A percentile compares a stretch with the other conserved stretches of the same genome.
Conservation (phyloP, 2,888 invertebrate species). For the Lysandra coridon region DNA sequence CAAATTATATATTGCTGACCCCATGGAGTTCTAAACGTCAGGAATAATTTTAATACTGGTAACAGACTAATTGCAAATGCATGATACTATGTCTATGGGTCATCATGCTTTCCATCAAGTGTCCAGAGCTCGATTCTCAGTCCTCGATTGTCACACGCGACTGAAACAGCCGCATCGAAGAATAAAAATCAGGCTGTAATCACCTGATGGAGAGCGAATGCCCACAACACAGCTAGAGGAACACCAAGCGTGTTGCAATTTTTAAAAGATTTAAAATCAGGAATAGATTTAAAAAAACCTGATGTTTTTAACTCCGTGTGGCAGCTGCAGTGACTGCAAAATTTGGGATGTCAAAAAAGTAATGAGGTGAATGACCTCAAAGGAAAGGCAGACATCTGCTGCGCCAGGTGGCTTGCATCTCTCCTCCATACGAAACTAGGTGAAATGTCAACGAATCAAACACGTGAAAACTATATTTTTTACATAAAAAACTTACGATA, state of each 20-base stretch:
- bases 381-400: slow-evolving; percentile 12
- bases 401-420: slow-evolving; percentile 3
- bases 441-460: background rate
- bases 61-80: too few species aligned
- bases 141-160: too few species aligned
- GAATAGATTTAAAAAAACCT: background rate
- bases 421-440: background rate
- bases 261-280: background rate
- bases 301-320: background rate
- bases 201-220: too few species aligned
- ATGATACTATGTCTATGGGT: too few species aligned
- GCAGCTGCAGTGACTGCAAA: background rate
- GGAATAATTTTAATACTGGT: too few species aligned
- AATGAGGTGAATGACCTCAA: slow-evolving; percentile 11
- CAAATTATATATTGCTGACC: background rate
- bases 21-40: background rate
- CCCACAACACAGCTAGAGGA: too few species aligned
- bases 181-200: too few species aligned
- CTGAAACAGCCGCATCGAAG: too few species aligned
- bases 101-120: too few species aligned
- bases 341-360: background rate
- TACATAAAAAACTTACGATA: background rate
- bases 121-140: too few species aligned
- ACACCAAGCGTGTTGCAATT: too few species aligned
- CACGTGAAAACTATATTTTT: background rate